phyloP scores from a whole-genome alignment of 2,888 invertebrate species.

The Drosophila anceps region DNA sequence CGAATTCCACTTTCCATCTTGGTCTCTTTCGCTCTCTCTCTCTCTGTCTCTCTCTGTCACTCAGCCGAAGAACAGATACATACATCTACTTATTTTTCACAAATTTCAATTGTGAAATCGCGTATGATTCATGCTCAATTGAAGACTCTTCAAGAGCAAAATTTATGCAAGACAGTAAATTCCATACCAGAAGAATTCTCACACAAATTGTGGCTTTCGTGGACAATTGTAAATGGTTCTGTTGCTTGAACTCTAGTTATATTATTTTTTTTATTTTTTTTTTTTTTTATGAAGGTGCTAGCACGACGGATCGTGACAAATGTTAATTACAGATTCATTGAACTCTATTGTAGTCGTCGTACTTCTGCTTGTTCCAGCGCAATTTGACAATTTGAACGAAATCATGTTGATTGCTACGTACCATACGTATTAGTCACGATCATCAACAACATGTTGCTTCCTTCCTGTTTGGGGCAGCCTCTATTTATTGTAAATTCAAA shows the following conservation, averaged over 20 bases:
- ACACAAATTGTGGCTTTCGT: conserved; percentile 2
- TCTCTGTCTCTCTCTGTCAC: neutral
- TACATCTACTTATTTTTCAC: neutral
- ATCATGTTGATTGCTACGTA: conserved; percentile 16
- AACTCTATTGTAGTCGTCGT: conserved; percentile 20
- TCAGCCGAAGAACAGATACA: neutral
- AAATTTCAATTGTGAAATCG: conserved; percentile 6
- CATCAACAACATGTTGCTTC: conserved; percentile 18
- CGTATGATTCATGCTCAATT: conserved; percentile 12
- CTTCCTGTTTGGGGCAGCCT: conserved; percentile 42
- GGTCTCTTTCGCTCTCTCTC: neutral
- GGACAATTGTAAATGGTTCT: neutral
- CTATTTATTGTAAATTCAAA: conserved; percentile 49
- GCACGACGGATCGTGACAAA: conserved; percentile 40
- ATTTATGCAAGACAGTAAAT: neutral
- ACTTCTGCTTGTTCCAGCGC: neutral
- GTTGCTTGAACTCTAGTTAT: neutral
- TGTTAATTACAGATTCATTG: conserved; percentile 37
- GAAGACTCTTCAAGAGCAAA: neutral
- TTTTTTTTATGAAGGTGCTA: conserved; percentile 28
- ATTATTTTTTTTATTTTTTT: neutral
- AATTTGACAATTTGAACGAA: conserved; percentile 8
- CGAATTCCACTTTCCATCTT: neutral
- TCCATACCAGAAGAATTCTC: neutral
- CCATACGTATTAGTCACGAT: conserved; percentile 49